Conservation (phyloP, 2,888 invertebrate species). For the Cheilosia urbana region DNA sequence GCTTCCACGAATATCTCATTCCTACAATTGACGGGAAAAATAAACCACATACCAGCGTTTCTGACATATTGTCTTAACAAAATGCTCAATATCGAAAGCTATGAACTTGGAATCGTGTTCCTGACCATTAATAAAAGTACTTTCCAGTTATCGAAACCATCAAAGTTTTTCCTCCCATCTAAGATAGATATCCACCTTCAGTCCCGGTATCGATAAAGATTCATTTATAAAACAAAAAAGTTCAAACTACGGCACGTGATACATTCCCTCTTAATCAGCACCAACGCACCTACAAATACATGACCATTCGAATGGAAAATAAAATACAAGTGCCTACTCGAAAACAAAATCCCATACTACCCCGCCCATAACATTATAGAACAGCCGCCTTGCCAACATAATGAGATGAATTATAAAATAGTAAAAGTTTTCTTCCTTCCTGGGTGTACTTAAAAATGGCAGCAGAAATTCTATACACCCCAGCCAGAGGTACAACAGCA, state of each 20-base stretch:
- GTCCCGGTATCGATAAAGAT: constrained; percentile 20
- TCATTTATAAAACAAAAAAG: constrained; percentile 18
- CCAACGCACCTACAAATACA: neutral
- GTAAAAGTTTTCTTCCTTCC: constrained; percentile 48
- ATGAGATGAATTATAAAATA: constrained; percentile 66
- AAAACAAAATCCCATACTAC: constrained; percentile 1
- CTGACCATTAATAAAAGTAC: constrained; percentile 8
- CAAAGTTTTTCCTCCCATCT: constrained; percentile 9
- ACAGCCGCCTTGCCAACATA: constrained; percentile 12
- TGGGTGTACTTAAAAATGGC: constrained; percentile 55
- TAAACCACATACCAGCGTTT: too few relatives aligned
- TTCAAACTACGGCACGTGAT: constrained; percentile 12
- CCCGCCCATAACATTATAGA: neutral
- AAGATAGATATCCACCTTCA: neutral
- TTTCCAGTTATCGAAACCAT: constrained; percentile 39
- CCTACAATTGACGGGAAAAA: too few relatives aligned
- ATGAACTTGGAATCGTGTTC: neutral
- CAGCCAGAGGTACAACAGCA: neutral
- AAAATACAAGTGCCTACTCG: constrained; percentile 4
- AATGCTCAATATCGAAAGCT: neutral
- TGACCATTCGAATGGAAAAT: neutral
- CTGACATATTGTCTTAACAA: constrained; percentile 1
- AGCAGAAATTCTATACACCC: constrained; percentile 24
- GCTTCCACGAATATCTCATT: too few relatives aligned
- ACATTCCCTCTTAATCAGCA: neutral